Conservation (phyloP, 2,797 vertebrate genomes). For the Paedocypris micromegethes region DNA sequence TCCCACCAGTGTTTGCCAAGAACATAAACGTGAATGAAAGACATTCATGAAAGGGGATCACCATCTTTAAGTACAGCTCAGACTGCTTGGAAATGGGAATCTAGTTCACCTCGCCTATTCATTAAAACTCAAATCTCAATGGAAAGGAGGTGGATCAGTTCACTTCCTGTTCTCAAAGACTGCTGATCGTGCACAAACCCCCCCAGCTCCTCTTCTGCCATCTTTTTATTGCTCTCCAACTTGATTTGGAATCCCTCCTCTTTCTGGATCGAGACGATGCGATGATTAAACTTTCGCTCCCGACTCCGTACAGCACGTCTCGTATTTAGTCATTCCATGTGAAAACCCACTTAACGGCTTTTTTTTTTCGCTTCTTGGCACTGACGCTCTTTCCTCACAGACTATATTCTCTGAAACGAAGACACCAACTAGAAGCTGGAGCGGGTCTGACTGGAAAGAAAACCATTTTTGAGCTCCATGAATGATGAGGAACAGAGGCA, state of each 20-base stretch:
- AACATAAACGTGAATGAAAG: neutral
- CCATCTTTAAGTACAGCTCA: neutral
- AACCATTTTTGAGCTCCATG: neutral
- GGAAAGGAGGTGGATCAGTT: constrained; percentile 43
- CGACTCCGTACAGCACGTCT: constrained; percentile 20
- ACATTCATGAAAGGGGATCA: constrained; percentile 1
- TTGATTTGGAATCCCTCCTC: constrained; percentile 41
- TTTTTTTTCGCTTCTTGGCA: constrained; percentile 12
- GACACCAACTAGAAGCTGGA: constrained; percentile 28
- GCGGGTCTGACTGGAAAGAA: constrained; percentile 14
- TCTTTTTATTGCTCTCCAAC: constrained; percentile 4
- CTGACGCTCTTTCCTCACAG: constrained; percentile 18
- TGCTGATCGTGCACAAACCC: constrained; percentile 47
- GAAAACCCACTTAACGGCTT: constrained; percentile 41
- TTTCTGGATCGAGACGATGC: constrained; percentile 34
- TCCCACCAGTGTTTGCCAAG: constrained; percentile 1
- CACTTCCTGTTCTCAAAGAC: constrained; percentile 48
- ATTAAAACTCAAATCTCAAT: constrained; percentile 38
- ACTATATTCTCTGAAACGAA: constrained; percentile 23
- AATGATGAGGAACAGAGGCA: neutral
- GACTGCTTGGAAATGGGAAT: constrained; percentile 27
- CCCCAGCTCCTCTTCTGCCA: constrained; percentile 17
- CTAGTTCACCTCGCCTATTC: constrained; percentile 31
- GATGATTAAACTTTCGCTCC: constrained; percentile 43
- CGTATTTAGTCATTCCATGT: constrained; percentile 37